Conservation (phyloP, 2,888 invertebrate species). For the Dugesia japonica region DNA sequence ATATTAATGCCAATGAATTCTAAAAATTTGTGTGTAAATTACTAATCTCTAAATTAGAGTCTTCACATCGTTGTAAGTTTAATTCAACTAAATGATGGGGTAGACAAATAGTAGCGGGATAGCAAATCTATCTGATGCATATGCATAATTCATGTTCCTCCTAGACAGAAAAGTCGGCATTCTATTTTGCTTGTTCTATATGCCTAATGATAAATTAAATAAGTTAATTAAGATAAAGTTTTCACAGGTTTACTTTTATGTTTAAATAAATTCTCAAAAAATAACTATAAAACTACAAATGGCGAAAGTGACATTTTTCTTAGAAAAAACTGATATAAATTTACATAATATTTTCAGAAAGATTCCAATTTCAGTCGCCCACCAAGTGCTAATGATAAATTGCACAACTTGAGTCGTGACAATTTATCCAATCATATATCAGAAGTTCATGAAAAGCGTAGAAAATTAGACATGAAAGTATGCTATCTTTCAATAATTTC, state of each 20-base stretch:
- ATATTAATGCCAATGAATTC: constrained; percentile 20
- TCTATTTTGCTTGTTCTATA: constrained; percentile 16
- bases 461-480: constrained; percentile 20
- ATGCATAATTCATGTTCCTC: constrained; percentile 20
- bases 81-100: constrained; percentile 16
- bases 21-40: constrained; percentile 20
- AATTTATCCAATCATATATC: constrained; percentile 20
- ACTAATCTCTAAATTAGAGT: constrained; percentile 20
- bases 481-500: constrained; percentile 6
- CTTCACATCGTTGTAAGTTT: constrained; percentile 20
- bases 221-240: constrained; percentile 9
- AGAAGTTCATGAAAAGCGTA: constrained; percentile 20
- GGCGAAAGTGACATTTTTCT: background rate
- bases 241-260: constrained; percentile 8
- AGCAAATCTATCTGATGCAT: constrained; percentile 20
- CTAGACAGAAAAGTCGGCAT: constrained; percentile 20
- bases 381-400: constrained; percentile 20
- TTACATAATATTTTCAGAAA: background rate
- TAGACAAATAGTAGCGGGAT: constrained; percentile 20
- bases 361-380: constrained; percentile 16
- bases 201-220: constrained; percentile 14
- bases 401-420: constrained; percentile 20
- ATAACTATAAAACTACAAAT: background rate
- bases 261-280: background rate
- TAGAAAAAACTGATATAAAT: background rate